These are phyloP conservation scores for Encarsia formosa DNA, from an alignment of 2,888 invertebrate genomes.

Conservation along the genomic window DNA sequence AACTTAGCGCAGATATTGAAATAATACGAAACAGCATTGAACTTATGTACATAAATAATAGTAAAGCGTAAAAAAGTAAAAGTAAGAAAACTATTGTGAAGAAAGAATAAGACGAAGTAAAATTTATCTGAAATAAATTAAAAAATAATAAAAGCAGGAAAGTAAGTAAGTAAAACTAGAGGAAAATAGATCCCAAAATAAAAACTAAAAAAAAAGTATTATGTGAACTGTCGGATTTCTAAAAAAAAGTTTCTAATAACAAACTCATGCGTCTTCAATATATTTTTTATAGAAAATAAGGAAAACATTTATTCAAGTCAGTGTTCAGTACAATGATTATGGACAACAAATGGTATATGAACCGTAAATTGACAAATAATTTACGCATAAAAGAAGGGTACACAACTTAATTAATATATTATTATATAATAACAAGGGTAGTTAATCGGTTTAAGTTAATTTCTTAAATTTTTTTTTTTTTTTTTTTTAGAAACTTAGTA, in stretches of 20 bases:
- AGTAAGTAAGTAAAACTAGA: conserved; percentile 10
- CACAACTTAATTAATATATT: no score
- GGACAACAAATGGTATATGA: conserved; percentile 31
- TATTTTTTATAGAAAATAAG: conserved; percentile 25
- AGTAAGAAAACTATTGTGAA: conserved; percentile 2
- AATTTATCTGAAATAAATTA: neutral
- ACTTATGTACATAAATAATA: neutral
- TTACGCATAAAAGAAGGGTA: conserved; percentile 18
- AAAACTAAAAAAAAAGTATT: no score
- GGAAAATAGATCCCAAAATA: no score
- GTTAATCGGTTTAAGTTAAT: no score
- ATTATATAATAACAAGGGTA: no score
- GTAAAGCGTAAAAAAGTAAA: neutral
- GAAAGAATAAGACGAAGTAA: conserved; percentile 13
- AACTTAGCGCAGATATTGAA: no score
- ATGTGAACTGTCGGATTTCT: no score
- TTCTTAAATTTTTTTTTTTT: no score
- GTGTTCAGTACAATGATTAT: conserved; percentile 36
- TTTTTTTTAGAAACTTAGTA: no score
- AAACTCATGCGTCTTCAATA: conserved; percentile 25
- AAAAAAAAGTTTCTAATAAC: no score
- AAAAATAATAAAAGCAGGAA: neutral
- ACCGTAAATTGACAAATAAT: conserved; percentile 18
- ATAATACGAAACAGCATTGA: no score
- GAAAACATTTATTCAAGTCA: conserved; percentile 38